A percentile compares a stretch with the other conserved stretches of the same genome.
These are phyloP conservation scores for Euleptes europaea DNA, from an alignment of 2,113 vertebrate genomes.

Conservation along the genomic window DNA sequence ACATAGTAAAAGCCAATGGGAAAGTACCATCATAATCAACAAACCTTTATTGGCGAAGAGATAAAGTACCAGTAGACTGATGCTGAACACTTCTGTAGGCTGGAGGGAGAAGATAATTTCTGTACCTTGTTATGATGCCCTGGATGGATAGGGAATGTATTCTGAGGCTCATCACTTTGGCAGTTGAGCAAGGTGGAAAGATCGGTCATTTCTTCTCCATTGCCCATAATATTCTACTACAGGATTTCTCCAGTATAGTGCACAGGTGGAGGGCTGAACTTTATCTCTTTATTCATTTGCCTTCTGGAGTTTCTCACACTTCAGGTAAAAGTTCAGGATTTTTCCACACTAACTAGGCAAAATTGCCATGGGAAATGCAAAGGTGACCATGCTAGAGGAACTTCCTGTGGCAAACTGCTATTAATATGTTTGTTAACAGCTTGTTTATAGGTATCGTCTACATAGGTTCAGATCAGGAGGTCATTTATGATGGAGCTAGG, in stretches of 20 bases:
- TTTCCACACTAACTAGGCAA: neutral
- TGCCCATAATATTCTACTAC: neutral
- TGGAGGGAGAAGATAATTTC: neutral
- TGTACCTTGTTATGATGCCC: neutral
- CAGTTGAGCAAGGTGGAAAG: neutral
- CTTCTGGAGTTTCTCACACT: neutral
- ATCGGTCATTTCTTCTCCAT: neutral
- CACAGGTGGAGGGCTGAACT: neutral
- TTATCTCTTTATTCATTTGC: neutral
- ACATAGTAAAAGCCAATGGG: neutral
- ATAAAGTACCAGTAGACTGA: neutral
- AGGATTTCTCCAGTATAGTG: neutral
- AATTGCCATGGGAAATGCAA: neutral
- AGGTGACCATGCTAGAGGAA: neutral
- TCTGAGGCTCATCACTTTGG: neutral
- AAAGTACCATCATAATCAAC: too few species aligned
- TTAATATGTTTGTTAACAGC: neutral
- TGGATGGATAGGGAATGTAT: neutral
- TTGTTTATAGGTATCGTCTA: neutral
- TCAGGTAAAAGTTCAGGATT: neutral
- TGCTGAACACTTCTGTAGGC: neutral
- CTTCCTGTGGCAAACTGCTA: neutral
- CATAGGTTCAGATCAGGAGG: neutral
- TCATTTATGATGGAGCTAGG: neutral
- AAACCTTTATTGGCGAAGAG: too few species aligned